phyloP scores from a whole-genome alignment of 1,140 invertebrate genomes.

The Bombyx mandarina region DNA sequence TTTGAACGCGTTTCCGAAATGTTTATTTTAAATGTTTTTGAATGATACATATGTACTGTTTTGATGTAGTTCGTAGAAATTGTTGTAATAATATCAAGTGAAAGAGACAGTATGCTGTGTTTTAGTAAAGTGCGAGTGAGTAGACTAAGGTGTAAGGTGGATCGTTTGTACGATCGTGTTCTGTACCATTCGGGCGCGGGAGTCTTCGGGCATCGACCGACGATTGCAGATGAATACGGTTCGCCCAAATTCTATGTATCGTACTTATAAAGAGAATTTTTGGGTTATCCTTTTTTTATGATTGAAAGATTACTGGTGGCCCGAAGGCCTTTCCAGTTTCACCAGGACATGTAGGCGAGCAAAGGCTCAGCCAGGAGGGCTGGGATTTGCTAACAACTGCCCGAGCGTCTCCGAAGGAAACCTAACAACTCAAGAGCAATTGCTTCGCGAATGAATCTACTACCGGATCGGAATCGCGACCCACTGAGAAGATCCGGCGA shows the following conservation, averaged over 20 bases:
- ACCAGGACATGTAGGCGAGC: too few species aligned
- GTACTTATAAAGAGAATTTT: too few species aligned
- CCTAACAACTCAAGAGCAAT: too few species aligned
- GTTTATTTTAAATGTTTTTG: slow-evolving; percentile 2
- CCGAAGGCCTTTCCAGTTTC: too few species aligned
- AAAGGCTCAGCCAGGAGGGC: too few species aligned
- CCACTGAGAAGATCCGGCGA: too few species aligned
- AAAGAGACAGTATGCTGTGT: slow-evolving; percentile 33
- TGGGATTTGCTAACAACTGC: too few species aligned
- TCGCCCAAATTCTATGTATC: slow-evolving; percentile 11
- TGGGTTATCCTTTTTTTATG: too few species aligned
- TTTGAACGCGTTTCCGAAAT: background rate
- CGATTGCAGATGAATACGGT: slow-evolving; percentile 40
- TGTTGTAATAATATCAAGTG: background rate
- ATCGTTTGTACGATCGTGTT: slow-evolving; percentile 21
- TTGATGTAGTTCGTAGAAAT: background rate
- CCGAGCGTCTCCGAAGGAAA: too few species aligned
- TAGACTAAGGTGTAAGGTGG: slow-evolving; percentile 35
- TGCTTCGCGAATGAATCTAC: too few species aligned
- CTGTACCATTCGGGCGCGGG: slow-evolving; percentile 53
- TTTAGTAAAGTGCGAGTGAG: slow-evolving; percentile 40
- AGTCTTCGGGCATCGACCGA: slow-evolving; percentile 61
- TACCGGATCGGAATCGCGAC: too few species aligned
- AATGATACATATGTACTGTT: slow-evolving; percentile 4
- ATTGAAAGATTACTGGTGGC: too few species aligned